Evolutionary conservation across 1,140 invertebrate species (phyloP).

Genomic region (Drosophila parvula): DNA sequence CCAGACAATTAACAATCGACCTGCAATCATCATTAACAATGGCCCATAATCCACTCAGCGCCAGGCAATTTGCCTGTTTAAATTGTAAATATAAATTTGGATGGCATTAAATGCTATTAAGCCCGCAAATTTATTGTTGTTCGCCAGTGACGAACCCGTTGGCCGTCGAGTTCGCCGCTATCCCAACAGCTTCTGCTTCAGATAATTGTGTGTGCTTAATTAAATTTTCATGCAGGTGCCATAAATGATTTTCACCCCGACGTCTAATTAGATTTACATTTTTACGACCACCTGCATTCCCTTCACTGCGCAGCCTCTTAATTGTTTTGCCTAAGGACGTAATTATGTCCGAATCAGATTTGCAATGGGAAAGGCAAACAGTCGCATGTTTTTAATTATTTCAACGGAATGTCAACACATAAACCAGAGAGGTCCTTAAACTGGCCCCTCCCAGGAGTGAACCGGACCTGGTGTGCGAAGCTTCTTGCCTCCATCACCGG

Average conservation of each 20-base stretch:
- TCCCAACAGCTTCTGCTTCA: slow-evolving; percentile 11
- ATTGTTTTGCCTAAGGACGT: slow-evolving; percentile 21
- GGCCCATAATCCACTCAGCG: slow-evolving; percentile 75
- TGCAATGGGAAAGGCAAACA: not conserved
- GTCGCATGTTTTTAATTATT: not conserved
- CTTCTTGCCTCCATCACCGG: not conserved
- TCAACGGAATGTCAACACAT: not conserved
- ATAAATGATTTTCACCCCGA: slow-evolving; percentile 74
- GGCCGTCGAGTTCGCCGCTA: not conserved
- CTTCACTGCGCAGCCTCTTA: slow-evolving; percentile 6
- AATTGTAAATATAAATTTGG: slow-evolving; percentile 79
- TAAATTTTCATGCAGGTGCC: slow-evolving; percentile 80
- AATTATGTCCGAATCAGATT: not conserved
- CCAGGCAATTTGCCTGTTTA: slow-evolving; percentile 71
- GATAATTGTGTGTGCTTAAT: slow-evolving; percentile 80
- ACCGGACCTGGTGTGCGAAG: slow-evolving; percentile 44
- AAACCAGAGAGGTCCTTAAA: not conserved
- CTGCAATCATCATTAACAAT: slow-evolving; percentile 79
- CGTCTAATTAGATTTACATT: slow-evolving; percentile 75
- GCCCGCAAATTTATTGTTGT: slow-evolving; percentile 62
- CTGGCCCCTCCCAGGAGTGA: slow-evolving; percentile 50
- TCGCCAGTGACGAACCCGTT: slow-evolving; percentile 21
- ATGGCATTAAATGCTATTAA: slow-evolving; percentile 80
- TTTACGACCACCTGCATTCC: slow-evolving; percentile 48
- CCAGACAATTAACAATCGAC: slow-evolving; percentile 77